Evolutionary conservation across 2,113 vertebrate genomes (phyloP).

Genomic region (Dendropsophus ebraccatus): DNA sequence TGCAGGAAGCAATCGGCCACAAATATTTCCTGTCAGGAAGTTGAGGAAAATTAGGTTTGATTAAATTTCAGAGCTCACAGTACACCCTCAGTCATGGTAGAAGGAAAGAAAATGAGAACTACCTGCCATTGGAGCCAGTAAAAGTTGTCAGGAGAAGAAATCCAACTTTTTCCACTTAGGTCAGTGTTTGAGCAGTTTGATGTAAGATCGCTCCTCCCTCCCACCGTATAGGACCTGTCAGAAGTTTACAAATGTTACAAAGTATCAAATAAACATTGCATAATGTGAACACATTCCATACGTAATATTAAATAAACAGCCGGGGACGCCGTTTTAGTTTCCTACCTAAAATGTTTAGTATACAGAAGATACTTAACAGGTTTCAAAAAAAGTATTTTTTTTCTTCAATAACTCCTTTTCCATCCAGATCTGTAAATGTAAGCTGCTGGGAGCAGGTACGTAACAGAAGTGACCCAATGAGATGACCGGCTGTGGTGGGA

Average conservation of each 20-base stretch:
- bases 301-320: conserved; percentile 21
- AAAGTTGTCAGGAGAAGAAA: conserved; percentile 48
- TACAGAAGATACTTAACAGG: neutral
- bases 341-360: neutral
- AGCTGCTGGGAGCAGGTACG: too few species aligned
- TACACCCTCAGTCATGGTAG: conserved; percentile 49
- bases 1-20: conserved; percentile 53
- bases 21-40: conserved; percentile 60
- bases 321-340: neutral
- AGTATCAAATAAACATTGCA: conserved; percentile 8
- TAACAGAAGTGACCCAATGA: too few species aligned
- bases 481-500: too few species aligned
- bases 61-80: conserved; percentile 50
- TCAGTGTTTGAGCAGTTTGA: conserved; percentile 26
- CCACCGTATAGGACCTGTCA: conserved; percentile 22
- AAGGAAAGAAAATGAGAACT: conserved; percentile 40
- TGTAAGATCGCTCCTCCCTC: neutral
- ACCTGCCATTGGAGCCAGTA: conserved; percentile 39
- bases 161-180: conserved; percentile 54
- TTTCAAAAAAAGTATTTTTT: too few species aligned
- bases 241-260: conserved; percentile 29
- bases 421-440: too few species aligned
- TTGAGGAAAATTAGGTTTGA: conserved; percentile 53
- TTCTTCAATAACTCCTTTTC: too few species aligned
- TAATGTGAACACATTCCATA: conserved; percentile 21